Conservation (phyloP, 2,888 invertebrate genomes). For the Subacronicta megacephala region DNA sequence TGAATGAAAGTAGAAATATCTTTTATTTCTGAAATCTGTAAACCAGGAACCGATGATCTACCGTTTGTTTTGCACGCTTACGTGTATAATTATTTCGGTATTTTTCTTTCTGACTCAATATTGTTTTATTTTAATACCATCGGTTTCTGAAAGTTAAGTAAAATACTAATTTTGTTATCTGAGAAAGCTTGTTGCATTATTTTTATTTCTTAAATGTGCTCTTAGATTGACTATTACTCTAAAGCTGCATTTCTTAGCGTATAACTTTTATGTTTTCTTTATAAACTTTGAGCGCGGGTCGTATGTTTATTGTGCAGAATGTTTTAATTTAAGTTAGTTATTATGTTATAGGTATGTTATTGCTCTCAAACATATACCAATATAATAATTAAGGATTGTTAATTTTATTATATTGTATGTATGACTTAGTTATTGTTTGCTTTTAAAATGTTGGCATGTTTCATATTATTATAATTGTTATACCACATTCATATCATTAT, state of each 20-base stretch:
- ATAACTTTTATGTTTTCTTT: constrained; percentile 37
- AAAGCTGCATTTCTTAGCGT: constrained; percentile 42
- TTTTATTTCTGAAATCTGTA: constrained; percentile 32
- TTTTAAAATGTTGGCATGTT: constrained; percentile 48
- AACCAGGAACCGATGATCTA: constrained; percentile 24
- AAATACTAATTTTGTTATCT: constrained; percentile 32
- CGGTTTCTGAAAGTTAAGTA: constrained; percentile 37
- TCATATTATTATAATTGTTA: constrained; percentile 31
- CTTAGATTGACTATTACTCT: constrained; percentile 17
- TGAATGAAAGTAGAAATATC: constrained; percentile 28
- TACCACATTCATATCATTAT: constrained; percentile 28
- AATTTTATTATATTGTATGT: constrained; percentile 41
- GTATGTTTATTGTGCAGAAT: constrained; percentile 42
- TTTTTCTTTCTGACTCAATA: constrained; percentile 37
- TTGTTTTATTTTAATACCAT: constrained; percentile 33
- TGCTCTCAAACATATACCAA: constrained; percentile 40
- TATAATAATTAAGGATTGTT: constrained; percentile 27
- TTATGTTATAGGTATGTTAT: constrained; percentile 44
- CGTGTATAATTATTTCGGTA: constrained; percentile 26
- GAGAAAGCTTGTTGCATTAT: constrained; percentile 26
- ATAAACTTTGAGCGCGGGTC: constrained; percentile 31
- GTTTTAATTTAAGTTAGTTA: constrained; percentile 42
- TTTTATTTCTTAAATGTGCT: constrained; percentile 23
- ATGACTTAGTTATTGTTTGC: constrained; percentile 36
- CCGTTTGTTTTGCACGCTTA: constrained; percentile 4